Percentiles rank a stretch among this genome's conserved stretches.
These are phyloP conservation scores for Ptiloglossa arizonensis DNA, from an alignment of 1,140 invertebrate genomes.

Conservation along the genomic window DNA sequence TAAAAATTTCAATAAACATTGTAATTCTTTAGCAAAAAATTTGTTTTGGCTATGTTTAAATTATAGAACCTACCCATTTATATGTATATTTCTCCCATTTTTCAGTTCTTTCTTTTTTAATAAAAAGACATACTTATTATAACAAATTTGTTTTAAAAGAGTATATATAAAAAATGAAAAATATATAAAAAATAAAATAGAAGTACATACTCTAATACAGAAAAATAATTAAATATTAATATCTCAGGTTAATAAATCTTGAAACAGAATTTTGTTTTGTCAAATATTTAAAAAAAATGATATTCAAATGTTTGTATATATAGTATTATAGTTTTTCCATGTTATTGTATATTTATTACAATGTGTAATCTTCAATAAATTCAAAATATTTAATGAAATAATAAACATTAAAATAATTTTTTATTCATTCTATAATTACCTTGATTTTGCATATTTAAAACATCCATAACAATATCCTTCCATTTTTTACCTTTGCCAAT, in stretches of 20 bases:
- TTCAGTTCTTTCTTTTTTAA: constrained; percentile 11
- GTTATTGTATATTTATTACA: not conserved
- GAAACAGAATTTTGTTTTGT: constrained; percentile 43
- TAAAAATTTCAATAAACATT: constrained; percentile 17
- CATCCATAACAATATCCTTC: constrained; percentile 70
- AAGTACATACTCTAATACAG: not conserved
- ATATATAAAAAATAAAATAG: not conserved
- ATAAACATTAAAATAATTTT: constrained; percentile 16
- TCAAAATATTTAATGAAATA: not conserved
- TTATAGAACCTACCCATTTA: constrained; percentile 64
- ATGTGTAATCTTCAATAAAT: not conserved
- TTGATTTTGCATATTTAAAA: constrained; percentile 74
- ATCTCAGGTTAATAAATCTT: constrained; percentile 40
- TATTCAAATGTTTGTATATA: constrained; percentile 43
- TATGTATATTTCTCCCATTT: constrained; percentile 26
- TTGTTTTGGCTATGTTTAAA: not conserved
- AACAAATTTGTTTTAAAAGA: constrained; percentile 18
- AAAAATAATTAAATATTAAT: constrained; percentile 14
- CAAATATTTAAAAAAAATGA: constrained; percentile 23
- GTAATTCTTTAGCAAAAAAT: not conserved
- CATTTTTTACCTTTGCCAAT: constrained; percentile 74
- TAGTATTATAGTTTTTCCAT: not conserved
- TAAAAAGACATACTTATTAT: constrained; percentile 8
- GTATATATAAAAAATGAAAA: constrained; percentile 15
- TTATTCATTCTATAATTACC: constrained; percentile 59